phyloP scores from a whole-genome alignment of 1,140 invertebrate species.

The Aphelinus certus region DNA sequence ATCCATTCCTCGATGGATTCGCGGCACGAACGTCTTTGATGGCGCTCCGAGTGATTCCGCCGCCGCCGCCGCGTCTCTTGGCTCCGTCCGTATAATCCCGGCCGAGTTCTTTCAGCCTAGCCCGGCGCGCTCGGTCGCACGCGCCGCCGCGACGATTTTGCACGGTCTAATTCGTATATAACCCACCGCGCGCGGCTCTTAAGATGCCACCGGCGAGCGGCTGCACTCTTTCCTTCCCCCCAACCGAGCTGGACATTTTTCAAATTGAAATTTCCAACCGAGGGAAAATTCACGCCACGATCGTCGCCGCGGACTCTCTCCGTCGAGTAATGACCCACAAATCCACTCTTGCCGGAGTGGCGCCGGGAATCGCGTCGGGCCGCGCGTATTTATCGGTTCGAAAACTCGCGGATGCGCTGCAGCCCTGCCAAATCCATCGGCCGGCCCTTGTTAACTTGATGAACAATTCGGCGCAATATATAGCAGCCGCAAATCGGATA shows the following conservation, averaged over 20 bases:
- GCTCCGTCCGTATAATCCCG: conserved; percentile 15
- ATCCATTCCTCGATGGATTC: conserved; percentile 58
- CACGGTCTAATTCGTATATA: conserved; percentile 39
- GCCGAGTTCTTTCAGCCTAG: not conserved
- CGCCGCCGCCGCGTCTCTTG: conserved; percentile 42
- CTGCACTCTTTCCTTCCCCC: not conserved
- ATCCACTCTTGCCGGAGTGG: too few species aligned
- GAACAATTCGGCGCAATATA: too few species aligned
- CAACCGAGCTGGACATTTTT: conserved; percentile 20
- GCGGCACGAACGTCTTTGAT: conserved; percentile 61
- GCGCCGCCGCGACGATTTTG: conserved; percentile 8
- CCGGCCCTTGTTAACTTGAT: too few species aligned
- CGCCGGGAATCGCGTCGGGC: too few species aligned
- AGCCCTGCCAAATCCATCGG: too few species aligned
- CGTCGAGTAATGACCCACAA: too few species aligned
- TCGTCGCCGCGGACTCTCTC: too few species aligned
- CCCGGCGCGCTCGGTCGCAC: conserved; percentile 8
- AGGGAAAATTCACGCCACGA: too few species aligned
- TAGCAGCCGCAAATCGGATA: too few species aligned
- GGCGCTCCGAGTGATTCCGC: conserved; percentile 57
- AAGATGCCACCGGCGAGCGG: not conserved
- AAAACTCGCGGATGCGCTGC: too few species aligned
- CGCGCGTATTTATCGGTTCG: too few species aligned
- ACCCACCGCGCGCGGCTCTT: not conserved
- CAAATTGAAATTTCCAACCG: conserved; percentile 29